Evolutionary conservation across 2,113 vertebrate species (phyloP).

Genomic region (Calyptommatus sinebrachiatus): DNA sequence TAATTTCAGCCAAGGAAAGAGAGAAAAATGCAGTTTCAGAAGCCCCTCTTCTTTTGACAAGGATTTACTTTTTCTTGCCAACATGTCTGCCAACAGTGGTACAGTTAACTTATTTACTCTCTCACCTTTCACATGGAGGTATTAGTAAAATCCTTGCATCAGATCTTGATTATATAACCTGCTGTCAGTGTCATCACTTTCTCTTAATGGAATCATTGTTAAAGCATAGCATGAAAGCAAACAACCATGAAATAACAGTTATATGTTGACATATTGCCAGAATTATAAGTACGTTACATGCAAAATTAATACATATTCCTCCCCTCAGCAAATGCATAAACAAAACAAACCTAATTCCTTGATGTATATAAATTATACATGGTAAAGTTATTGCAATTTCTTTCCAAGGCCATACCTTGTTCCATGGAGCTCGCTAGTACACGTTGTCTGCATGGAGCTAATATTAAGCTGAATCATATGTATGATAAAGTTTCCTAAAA

Average conservation of each 20-base stretch:
- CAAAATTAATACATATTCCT: not conserved
- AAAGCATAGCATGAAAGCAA: slow-evolving; percentile 1
- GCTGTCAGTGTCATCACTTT: not conserved
- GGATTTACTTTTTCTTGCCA: slow-evolving; percentile 14
- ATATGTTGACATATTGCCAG: not conserved
- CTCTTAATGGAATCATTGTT: slow-evolving; percentile 1
- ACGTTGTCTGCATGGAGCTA: too few relatives aligned
- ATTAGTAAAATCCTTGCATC: slow-evolving; percentile 4
- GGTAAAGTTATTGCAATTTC: not conserved
- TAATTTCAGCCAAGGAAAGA: not conserved
- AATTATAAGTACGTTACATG: not conserved
- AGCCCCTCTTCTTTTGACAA: not conserved
- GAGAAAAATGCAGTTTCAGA: not conserved
- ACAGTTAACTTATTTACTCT: not conserved
- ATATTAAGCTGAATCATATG: too few relatives aligned
- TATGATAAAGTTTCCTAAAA: too few relatives aligned
- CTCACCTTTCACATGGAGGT: slow-evolving; percentile 8
- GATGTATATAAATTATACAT: not conserved
- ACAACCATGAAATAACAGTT: slow-evolving; percentile 1
- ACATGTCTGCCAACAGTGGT: not conserved
- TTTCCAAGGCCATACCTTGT: not conserved
- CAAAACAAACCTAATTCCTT: not conserved
- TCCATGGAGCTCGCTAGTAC: too few relatives aligned
- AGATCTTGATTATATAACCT: slow-evolving; percentile 11
- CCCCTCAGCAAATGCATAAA: not conserved